A percentile compares a stretch with the other conserved stretches of the same genome.
Evolutionary conservation across 2,888 invertebrate genomes (phyloP).

Genomic region (Oxystoma pomonae): DNA sequence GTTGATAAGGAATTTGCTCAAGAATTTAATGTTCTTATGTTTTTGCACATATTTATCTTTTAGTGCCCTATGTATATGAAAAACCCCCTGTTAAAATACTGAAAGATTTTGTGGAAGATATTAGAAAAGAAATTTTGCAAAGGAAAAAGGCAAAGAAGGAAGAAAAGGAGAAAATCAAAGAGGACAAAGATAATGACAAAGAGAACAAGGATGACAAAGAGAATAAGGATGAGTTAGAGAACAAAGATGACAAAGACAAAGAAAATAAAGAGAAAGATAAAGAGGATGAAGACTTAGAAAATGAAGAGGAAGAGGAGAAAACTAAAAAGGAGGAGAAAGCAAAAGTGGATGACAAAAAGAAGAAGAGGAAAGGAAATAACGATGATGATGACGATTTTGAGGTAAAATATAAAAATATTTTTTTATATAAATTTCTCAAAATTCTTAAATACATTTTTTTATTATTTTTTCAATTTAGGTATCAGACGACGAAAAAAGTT

Average conservation of each 20-base stretch:
- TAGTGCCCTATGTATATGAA: conserved; percentile 87
- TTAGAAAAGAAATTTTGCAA: conserved; percentile 46
- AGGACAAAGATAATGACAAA: conserved; percentile 43
- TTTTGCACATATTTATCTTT: no score
- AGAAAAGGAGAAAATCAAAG: conserved; percentile 38
- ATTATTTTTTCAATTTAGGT: conserved; percentile 36
- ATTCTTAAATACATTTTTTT: no score
- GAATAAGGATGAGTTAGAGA: conserved; percentile 38
- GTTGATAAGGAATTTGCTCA: no score
- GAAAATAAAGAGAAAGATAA: conserved; percentile 47
- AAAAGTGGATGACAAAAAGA: conserved; percentile 28
- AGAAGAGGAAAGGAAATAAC: conserved; percentile 27
- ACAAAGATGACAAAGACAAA: conserved; percentile 36
- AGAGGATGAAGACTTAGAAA: conserved; percentile 47
- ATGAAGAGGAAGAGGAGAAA: conserved; percentile 28
- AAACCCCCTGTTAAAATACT: conserved; percentile 79
- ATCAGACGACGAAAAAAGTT: conserved; percentile 41
- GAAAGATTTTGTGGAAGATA: conserved; percentile 61
- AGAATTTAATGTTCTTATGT: no score
- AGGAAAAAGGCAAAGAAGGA: conserved; percentile 37
- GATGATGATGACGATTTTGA: neutral
- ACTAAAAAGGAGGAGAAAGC: conserved; percentile 26
- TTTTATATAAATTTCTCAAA: no score
- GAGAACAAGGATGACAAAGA: conserved; percentile 50
- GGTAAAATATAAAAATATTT: no score